These are phyloP conservation scores for Phyllotreta striolata DNA, from an alignment of 2,888 invertebrate genomes.

Conservation along the genomic window DNA sequence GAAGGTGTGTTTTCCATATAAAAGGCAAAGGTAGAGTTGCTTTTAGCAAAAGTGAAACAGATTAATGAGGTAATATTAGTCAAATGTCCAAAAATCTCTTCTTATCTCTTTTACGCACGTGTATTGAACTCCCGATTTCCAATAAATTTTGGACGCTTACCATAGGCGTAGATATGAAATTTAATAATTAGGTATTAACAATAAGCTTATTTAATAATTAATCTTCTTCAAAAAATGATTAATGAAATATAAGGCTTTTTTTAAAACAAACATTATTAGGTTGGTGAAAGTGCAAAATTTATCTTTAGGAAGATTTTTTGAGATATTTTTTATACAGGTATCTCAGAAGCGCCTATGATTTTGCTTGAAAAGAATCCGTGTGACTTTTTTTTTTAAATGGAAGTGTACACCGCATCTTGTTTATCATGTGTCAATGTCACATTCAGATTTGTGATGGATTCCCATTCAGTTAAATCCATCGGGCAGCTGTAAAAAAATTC, in stretches of 20 bases:
- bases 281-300: neutral
- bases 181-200: neutral
- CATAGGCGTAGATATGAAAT: conserved; percentile 17
- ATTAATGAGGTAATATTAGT: conserved; percentile 60
- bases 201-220: neutral
- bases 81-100: conserved; percentile 58
- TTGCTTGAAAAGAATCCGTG: conserved; percentile 40
- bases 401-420: conserved; percentile 37
- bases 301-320: neutral
- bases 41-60: conserved; percentile 56
- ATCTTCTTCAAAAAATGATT: conserved; percentile 3
- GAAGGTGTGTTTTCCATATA: conserved; percentile 50
- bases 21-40: conserved; percentile 51
- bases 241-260: too few relatives aligned
- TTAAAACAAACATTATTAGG: too few relatives aligned
- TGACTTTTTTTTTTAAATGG: conserved; percentile 43
- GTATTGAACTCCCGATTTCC: conserved; percentile 45
- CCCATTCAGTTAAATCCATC: conserved; percentile 31
- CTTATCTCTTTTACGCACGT: conserved; percentile 56
- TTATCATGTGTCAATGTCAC: conserved; percentile 45
- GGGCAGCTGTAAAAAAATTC: conserved; percentile 31
- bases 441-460: conserved; percentile 39
- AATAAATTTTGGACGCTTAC: conserved; percentile 33
- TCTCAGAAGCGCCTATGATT: conserved; percentile 24
- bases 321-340: neutral